Evolutionary conservation across 1,140 invertebrate species (phyloP).

Genomic region (Zaprionus nigranus): DNA sequence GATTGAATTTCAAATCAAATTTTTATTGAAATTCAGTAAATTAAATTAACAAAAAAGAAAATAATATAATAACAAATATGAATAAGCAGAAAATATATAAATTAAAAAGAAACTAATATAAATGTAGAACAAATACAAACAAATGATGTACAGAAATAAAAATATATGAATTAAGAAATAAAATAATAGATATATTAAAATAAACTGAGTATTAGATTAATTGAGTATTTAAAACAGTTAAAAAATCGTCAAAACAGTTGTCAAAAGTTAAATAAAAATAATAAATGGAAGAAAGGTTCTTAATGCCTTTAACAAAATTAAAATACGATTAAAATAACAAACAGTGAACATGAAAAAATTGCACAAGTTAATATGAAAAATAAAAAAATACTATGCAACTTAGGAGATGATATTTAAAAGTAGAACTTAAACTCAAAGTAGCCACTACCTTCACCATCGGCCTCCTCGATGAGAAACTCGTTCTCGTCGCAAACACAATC

Average conservation of each 20-base stretch:
- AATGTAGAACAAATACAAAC: too few species aligned
- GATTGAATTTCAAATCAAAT: not conserved
- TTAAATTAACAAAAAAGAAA: constrained; percentile 11
- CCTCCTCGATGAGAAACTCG: constrained; percentile 52
- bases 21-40: constrained; percentile 22
- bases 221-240: not conserved
- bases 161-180: not conserved
- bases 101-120: not conserved
- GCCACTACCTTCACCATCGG: constrained; percentile 71
- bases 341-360: not conserved
- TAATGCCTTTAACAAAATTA: not conserved
- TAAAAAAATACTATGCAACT: constrained; percentile 17
- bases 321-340: not conserved
- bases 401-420: constrained; percentile 21
- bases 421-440: constrained; percentile 40
- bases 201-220: too few species aligned
- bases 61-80: too few species aligned
- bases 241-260: constrained; percentile 15
- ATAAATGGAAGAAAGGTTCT: not conserved
- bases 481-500: constrained; percentile 72
- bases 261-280: constrained; percentile 11
- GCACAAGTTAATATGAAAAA: not conserved
- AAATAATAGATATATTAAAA: too few species aligned
- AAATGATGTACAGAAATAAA: not conserved
- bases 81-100: not conserved